Evolutionary conservation across 2,888 invertebrate species (phyloP).

Genomic region (Synergus umbraculus): DNA sequence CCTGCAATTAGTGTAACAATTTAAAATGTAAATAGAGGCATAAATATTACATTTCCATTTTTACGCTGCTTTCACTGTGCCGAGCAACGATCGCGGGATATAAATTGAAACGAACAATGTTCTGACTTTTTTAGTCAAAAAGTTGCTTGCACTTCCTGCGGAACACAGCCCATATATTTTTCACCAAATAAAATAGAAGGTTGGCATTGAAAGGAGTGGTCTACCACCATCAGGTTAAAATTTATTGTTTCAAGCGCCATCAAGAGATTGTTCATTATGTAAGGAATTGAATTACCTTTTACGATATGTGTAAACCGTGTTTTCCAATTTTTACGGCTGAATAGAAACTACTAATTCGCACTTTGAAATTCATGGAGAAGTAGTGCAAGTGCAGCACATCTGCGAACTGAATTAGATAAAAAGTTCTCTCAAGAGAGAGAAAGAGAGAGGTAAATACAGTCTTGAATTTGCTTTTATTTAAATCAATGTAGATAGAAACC

Average conservation of each 20-base stretch:
- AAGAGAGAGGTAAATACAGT: conserved; percentile 14
- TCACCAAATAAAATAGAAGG: background rate
- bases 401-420: conserved; percentile 53
- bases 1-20: conserved; percentile 47
- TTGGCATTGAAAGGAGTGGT: background rate
- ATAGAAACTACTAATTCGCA: no score
- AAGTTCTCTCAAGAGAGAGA: conserved; percentile 45
- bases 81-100: conserved; percentile 27
- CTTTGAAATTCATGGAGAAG: no score
- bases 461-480: no score
- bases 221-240: background rate
- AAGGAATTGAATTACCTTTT: background rate
- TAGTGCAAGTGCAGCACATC: conserved; percentile 48
- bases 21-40: conserved; percentile 70
- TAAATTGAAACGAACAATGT: conserved; percentile 40
- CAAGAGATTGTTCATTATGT: background rate
- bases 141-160: conserved; percentile 25
- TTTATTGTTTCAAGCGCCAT: background rate
- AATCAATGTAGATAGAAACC: no score
- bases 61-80: conserved; percentile 49
- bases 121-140: conserved; percentile 24
- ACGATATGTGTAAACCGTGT: no score
- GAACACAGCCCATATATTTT: conserved; percentile 20
- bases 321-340: no score
- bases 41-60: conserved; percentile 67